Base-by-base conservation (phyloP, 1,140 invertebrate genomes). In the Drosophila insularis region DNA sequence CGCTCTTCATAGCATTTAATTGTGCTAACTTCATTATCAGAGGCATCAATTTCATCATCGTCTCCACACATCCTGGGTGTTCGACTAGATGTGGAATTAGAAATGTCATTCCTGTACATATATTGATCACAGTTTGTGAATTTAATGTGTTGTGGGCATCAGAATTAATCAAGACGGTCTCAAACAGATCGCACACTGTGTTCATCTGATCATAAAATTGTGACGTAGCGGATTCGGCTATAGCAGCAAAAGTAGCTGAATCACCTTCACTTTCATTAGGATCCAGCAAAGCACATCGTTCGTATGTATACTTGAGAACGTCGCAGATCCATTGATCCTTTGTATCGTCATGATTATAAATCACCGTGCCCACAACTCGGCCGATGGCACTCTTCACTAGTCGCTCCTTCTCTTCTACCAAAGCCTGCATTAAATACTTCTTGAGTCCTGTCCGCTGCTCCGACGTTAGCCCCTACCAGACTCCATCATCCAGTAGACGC, bases 281-380 rank as follows among this genome's bases (percentile, higher is more conserved):
- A 82, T 92, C 87, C 6, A 71, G 14, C 4, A 71, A 71, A 37
- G 50, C 74, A 55, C 86, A 86, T 8, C 79, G 79, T 4, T 68
- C 70, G 27, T 80, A 91, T 13, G 96, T 91, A 80, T 96, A 95
- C 64, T 95, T 93, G 46, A 96, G 92, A 31, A 97, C 89, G 76
- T 96, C 95, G 8, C 94, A 94, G 62, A 87, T 63, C 96, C 96
- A 97, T 8, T 90, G 79, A 32, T 81, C 94, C 3, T 92, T 92
- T 7, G 94, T 93, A 61, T 96, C 68, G 21, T 64, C 92, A 91
- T 97, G 96, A 92, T 96, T 95, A 71, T 95, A 95, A 14, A 95
- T 93, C 58, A 97, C 92, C 1, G 94, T 93, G 17, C 95, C 96
- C 74, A 95, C 93, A 55, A 96, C 92, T 79, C 95, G 94, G 8